phyloP scores from a whole-genome alignment of 2,797 vertebrate species.

The Aldrovandia affinis region DNA sequence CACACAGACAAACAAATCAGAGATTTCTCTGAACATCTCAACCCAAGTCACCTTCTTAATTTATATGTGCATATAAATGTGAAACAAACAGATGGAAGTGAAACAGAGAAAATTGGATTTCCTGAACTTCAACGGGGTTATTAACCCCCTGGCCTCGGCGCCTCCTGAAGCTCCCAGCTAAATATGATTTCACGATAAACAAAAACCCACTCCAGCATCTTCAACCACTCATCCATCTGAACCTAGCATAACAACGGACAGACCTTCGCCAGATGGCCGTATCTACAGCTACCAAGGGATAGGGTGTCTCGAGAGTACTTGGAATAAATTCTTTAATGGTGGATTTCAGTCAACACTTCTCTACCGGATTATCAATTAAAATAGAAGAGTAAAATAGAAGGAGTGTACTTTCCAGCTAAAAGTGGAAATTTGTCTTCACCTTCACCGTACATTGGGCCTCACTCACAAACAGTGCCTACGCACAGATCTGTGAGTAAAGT shows the following conservation, averaged over 20 bases:
- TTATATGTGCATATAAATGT: conserved; percentile 38
- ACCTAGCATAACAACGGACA: not conserved
- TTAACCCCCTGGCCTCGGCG: conserved; percentile 17
- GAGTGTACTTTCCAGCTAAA: too few species aligned
- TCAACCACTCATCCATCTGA: not conserved
- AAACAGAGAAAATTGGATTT: conserved; percentile 31
- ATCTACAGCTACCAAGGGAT: not conserved
- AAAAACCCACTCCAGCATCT: not conserved
- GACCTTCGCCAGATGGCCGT: not conserved
- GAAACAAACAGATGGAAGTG: conserved; percentile 18
- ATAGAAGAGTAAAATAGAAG: too few species aligned
- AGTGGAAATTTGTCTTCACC: too few species aligned
- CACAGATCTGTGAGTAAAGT: too few species aligned
- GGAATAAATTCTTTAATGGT: not conserved
- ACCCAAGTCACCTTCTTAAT: conserved; percentile 31
- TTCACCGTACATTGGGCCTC: too few species aligned
- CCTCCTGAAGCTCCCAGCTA: not conserved
- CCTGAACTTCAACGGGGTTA: conserved; percentile 23
- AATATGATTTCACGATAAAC: conserved; percentile 8
- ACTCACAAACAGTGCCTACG: too few species aligned
- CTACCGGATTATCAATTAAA: too few species aligned
- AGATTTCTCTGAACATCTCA: conserved; percentile 5
- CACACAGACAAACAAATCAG: conserved; percentile 22
- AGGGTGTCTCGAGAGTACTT: not conserved
- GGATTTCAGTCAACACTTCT: not conserved